Evolutionary conservation across 2,888 invertebrate species (phyloP).

Genomic region (Cheilosia grossa): DNA sequence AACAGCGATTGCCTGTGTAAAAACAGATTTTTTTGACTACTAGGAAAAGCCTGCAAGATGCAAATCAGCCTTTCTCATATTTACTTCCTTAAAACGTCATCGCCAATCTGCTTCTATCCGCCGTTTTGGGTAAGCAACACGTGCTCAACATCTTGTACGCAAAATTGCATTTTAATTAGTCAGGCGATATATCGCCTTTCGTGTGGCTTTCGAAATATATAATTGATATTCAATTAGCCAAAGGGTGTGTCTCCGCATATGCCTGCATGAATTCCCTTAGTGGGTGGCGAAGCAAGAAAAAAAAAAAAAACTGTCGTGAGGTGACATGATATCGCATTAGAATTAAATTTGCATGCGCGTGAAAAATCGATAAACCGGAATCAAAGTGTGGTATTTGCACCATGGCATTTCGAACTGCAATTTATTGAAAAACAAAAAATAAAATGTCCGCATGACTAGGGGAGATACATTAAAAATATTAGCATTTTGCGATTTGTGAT

Average conservation of each 20-base stretch:
- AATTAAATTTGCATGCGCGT: slow-evolving; percentile 53
- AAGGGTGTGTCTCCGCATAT: slow-evolving; percentile 42
- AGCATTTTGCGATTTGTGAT: neutral
- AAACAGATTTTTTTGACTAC: too few species aligned
- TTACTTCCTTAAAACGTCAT: too few species aligned
- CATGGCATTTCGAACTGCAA: slow-evolving; percentile 21
- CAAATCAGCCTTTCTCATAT: too few species aligned
- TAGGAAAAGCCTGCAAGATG: too few species aligned
- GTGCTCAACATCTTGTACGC: slow-evolving; percentile 18
- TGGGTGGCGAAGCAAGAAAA: slow-evolving; percentile 10
- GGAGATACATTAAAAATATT: neutral
- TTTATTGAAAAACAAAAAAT: slow-evolving; percentile 4
- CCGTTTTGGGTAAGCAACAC: neutral
- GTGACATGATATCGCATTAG: slow-evolving; percentile 43
- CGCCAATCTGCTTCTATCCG: too few species aligned
- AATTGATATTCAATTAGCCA: slow-evolving; percentile 47
- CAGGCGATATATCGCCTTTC: slow-evolving; percentile 24
- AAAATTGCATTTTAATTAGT: slow-evolving; percentile 28
- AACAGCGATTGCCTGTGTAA: too few species aligned
- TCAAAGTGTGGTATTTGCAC: slow-evolving; percentile 22
- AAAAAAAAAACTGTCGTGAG: neutral
- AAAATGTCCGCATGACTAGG: neutral
- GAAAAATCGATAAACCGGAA: slow-evolving; percentile 54
- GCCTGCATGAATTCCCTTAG: slow-evolving; percentile 14
- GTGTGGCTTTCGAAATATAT: slow-evolving; percentile 29